Evolutionary conservation across 2,888 invertebrate species (phyloP), one percentile per base, ranked within the genome.

Genomic region (Allophyes oxyacanthae): DNA sequence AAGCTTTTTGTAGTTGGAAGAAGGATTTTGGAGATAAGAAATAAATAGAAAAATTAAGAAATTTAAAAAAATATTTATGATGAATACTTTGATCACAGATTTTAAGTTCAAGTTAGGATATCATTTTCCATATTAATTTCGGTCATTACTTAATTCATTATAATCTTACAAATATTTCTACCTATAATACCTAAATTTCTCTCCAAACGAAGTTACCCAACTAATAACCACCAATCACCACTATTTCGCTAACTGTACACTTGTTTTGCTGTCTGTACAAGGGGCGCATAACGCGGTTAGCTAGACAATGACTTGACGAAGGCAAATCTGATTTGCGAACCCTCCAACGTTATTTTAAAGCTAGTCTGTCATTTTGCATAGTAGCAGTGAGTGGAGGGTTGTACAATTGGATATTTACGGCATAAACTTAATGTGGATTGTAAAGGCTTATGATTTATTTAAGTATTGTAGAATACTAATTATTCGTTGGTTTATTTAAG

Each of bases 341-440:
- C 93, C 92, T 90, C 90, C 84, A 74, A 79, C 69, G 90, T 91
- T 92, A 92, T 92, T 92, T 92, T 92, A 92, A 91, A 94, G 86
- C 87, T 82, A 89, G 89, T 86, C 88, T 83, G 75, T 83, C 87
- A 90, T 89, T 91, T 92, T 91, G 89, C 89, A 91, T 90, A 89
- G 88, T 89, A 89, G 88, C 85, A 74, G n/a, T n/a, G n/a, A n/a
- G 49, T 46, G 37, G 64, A 69, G 56, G 66, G 64, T 59, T 56
- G 48, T 50, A 57, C 56, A 65, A 62, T 72, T 60, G 70, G 63
- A 71, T 64, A 58, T 64, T 59, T 56, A 49, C 44, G 59, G 67
- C 65, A 54, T 62, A 54, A 60, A 68, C 45, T 59, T 54, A 51
- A 49, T 52, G 33, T 33, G 26, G 26, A 40, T 68, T 46, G 30